Evolutionary conservation across 2,888 invertebrate genomes (phyloP).

Genomic region (Xestia ashworthii): DNA sequence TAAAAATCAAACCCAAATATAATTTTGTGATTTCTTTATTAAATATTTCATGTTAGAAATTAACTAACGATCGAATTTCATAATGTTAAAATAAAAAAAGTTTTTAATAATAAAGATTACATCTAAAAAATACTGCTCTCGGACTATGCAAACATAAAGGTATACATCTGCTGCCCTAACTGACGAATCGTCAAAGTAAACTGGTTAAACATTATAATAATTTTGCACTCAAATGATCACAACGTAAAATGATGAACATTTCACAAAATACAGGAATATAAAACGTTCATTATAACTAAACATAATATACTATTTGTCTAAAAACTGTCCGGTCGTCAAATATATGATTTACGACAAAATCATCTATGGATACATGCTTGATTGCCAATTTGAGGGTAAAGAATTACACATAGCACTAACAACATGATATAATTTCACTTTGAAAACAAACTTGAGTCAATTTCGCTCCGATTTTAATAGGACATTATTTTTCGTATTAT

Average conservation of each 20-base stretch:
- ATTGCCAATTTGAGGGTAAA: not conserved
- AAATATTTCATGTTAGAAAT: constrained; percentile 91
- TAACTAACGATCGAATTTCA: constrained; percentile 90
- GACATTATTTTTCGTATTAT: constrained; percentile 1
- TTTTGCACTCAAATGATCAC: constrained; percentile 90
- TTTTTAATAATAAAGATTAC: constrained; percentile 88
- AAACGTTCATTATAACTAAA: constrained; percentile 77
- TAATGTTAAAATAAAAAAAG: constrained; percentile 88
- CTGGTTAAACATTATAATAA: constrained; percentile 83
- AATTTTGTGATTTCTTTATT: constrained; percentile 90
- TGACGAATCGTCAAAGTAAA: constrained; percentile 82
- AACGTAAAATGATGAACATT: constrained; percentile 89
- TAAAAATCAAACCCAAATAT: constrained; percentile 77
- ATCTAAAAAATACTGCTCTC: constrained; percentile 90
- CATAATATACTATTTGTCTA: constrained; percentile 67
- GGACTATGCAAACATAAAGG: constrained; percentile 88
- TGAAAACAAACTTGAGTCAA: not conserved
- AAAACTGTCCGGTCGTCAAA: constrained; percentile 69
- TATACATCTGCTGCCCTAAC: constrained; percentile 86
- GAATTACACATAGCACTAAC: constrained; percentile 50
- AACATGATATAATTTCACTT: constrained; percentile 1
- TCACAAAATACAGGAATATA: constrained; percentile 88
- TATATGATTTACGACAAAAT: constrained; percentile 47
- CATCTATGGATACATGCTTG: constrained; percentile 41
- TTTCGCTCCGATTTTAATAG: not conserved